A percentile compares a stretch with the other conserved stretches of the same genome.
Evolutionary conservation across 2,113 vertebrate genomes (phyloP).

Genomic region (Pachypanchax playfairii): DNA sequence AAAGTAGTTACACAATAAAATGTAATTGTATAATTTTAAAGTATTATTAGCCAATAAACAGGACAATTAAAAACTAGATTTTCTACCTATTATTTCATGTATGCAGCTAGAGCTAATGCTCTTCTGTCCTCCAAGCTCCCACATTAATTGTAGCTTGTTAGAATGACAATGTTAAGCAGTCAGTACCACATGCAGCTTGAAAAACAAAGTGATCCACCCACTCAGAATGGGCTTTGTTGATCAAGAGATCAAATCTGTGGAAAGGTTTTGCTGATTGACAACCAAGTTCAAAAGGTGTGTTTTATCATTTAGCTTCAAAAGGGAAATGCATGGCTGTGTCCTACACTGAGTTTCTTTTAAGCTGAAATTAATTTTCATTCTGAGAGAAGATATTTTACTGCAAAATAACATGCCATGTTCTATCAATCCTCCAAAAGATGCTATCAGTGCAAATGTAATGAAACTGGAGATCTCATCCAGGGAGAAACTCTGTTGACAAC

Average conservation of each 20-base stretch:
- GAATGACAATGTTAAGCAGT: conserved; percentile 15
- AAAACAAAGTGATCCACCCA: conserved; percentile 53
- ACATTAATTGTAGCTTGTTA: conserved; percentile 14
- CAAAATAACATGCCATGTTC: conserved; percentile 63
- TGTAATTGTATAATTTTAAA: too few species aligned
- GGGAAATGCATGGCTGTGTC: conserved; percentile 37
- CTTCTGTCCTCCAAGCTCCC: conserved; percentile 14
- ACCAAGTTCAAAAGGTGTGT: conserved; percentile 54
- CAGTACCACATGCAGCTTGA: conserved; percentile 2
- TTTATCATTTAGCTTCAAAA: conserved; percentile 67
- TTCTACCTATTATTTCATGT: too few species aligned
- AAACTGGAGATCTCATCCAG: conserved; percentile 69
- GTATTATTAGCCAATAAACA: too few species aligned
- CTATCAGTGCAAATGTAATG: conserved; percentile 63
- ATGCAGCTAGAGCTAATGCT: too few species aligned
- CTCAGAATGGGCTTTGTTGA: conserved; percentile 47
- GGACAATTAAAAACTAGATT: too few species aligned
- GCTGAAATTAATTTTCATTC: conserved; percentile 64
- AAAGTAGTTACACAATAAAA: too few species aligned
- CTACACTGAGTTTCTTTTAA: conserved; percentile 57
- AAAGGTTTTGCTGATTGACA: conserved; percentile 58
- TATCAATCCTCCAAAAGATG: conserved; percentile 57
- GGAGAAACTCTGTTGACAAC: conserved; percentile 60
- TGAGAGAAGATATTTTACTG: conserved; percentile 42
- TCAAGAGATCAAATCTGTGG: conserved; percentile 44